These are phyloP conservation scores for Phacellophora camtschatica DNA, from an alignment of 30 jellyfish, hydroid and myxozoan species.

Conservation along the genomic window DNA sequence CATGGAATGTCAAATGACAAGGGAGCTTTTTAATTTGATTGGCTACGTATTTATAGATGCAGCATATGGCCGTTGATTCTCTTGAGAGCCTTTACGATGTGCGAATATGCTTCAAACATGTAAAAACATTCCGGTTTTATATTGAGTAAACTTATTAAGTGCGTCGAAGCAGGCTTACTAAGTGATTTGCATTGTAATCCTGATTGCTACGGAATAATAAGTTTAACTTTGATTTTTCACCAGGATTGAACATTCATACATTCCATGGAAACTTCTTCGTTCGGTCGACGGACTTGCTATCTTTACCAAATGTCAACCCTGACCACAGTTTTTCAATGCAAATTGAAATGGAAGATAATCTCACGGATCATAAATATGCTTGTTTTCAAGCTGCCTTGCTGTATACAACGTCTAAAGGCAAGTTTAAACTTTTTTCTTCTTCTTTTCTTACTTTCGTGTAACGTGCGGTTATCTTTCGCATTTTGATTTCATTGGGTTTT, in stretches of 20 bases:
- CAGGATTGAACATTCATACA: conserved; percentile 89
- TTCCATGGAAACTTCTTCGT: conserved; percentile 98
- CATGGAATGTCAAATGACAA: too few species aligned
- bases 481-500: neutral
- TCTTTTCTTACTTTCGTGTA: neutral
- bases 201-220: too few species aligned
- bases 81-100: too few species aligned
- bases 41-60: too few species aligned
- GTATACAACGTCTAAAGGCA: conserved; percentile 92
- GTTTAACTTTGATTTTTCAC: too few species aligned
- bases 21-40: too few species aligned
- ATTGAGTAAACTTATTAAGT: too few species aligned
- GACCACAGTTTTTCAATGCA: conserved; percentile 98
- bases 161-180: too few species aligned
- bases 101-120: too few species aligned
- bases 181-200: too few species aligned
- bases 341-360: conserved; percentile 86
- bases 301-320: conserved; percentile 96
- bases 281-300: conserved; percentile 94
- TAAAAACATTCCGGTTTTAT: too few species aligned
- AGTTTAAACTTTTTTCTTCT: neutral
- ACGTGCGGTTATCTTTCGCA: neutral
- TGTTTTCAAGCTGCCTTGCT: conserved; percentile 98
- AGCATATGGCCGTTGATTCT: too few species aligned
- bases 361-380: conserved; percentile 73